Conservation (phyloP, 2,797 vertebrate genomes). For the Pelodytes ibericus region DNA sequence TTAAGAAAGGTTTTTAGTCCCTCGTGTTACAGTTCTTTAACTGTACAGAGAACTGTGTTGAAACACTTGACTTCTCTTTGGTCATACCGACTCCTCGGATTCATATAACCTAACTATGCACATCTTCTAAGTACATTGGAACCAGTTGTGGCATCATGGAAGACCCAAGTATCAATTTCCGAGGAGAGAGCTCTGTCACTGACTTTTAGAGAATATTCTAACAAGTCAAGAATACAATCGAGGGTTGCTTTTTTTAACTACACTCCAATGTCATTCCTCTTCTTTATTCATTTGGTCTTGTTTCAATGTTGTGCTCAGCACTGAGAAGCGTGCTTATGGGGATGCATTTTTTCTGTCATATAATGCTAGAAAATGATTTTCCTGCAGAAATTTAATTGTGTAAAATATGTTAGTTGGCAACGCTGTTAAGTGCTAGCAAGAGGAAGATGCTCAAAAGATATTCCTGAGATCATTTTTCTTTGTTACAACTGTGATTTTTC, state of each 20-base stretch:
- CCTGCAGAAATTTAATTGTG: neutral
- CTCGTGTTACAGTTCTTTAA: no score
- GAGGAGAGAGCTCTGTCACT: slow-evolving; percentile 13
- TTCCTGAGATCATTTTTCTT: neutral
- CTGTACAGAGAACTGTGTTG: no score
- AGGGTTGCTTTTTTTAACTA: slow-evolving; percentile 23
- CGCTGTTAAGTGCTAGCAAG: neutral
- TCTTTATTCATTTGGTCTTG: slow-evolving; percentile 18
- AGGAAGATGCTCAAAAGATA: neutral
- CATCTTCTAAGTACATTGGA: neutral
- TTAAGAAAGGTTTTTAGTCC: no score
- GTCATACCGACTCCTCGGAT: no score
- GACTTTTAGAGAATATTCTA: slow-evolving; percentile 22
- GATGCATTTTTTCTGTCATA: slow-evolving; percentile 12
- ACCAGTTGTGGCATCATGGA: slow-evolving; percentile 19
- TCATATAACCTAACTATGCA: no score
- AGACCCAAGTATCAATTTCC: slow-evolving; percentile 18
- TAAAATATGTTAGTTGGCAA: neutral
- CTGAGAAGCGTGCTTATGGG: slow-evolving; percentile 7
- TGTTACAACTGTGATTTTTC: neutral
- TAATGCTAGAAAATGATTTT: neutral
- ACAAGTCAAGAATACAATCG: slow-evolving; percentile 28
- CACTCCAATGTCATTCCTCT: slow-evolving; percentile 36
- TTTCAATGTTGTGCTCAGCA: slow-evolving; percentile 12
- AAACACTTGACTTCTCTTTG: no score